Conservation (phyloP, 2,113 vertebrate species). For the Dromaius novaehollandiae region DNA sequence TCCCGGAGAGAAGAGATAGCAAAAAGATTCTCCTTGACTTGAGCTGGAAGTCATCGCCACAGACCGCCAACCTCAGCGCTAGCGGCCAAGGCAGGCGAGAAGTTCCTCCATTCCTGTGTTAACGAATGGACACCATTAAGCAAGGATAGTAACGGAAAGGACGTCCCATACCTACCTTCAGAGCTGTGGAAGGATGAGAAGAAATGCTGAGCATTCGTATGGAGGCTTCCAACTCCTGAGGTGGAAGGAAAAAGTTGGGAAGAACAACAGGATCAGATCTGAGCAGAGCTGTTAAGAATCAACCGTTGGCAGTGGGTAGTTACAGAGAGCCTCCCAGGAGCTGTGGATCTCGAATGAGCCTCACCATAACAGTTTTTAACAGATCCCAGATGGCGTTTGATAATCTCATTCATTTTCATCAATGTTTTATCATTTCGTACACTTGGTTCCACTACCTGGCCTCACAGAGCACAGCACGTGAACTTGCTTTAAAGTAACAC, state of each 20-base stretch:
- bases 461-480: rapidly evolving
- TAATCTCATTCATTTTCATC: not conserved
- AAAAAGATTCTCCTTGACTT: not conserved
- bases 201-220: conserved; percentile 85
- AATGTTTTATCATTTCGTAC: not conserved
- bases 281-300: conserved; percentile 72
- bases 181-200: conserved; percentile 60
- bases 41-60: not conserved
- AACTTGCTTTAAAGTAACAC: not conserved
- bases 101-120: not conserved
- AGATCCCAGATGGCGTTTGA: not conserved
- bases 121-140: rapidly evolving
- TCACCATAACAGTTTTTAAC: not conserved
- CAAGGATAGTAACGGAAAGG: not conserved
- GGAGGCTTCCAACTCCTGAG: conserved; percentile 89
- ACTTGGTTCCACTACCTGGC: not conserved
- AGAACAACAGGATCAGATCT: conserved; percentile 79
- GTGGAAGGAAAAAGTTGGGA: conserved; percentile 94
- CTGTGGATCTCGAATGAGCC: not conserved
- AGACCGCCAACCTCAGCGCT: not conserved
- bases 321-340: not conserved
- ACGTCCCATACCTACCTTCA: conserved; percentile 76
- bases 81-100: not conserved
- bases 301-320: rapidly evolving
- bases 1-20: not conserved